Evolutionary conservation across 2,797 vertebrate species (phyloP).

Genomic region (Paedocypris micromegethes): DNA sequence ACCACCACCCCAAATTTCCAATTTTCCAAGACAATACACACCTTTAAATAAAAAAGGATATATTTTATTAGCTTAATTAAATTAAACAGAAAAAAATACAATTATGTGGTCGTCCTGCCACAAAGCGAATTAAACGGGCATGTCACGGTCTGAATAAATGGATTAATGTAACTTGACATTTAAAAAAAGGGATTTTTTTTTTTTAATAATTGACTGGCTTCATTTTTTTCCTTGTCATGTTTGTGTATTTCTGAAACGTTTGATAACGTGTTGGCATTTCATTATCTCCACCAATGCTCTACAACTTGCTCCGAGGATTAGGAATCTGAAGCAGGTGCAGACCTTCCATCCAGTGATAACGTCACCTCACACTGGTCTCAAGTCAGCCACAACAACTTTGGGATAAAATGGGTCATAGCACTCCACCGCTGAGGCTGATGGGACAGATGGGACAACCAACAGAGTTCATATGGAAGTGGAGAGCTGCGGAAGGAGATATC

Average conservation of each 20-base stretch:
- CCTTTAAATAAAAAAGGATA: no score
- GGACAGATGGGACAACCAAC: conserved; percentile 16
- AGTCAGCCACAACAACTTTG: conserved; percentile 1
- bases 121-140: no score
- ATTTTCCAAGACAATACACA: no score
- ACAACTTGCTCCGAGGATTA: conserved; percentile 15
- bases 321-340: conserved; percentile 4
- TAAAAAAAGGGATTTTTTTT: neutral
- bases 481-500: neutral
- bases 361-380: neutral
- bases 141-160: neutral
- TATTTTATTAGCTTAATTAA: no score
- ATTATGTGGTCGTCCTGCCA: no score
- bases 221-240: no score
- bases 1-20: no score
- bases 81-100: no score
- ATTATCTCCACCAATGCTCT: conserved; percentile 11
- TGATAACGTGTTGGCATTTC: neutral
- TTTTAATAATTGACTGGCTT: no score
- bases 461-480: conserved; percentile 4
- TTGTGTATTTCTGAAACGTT: neutral
- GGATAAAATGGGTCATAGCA: conserved; percentile 11
- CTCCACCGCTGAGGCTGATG: conserved; percentile 4
- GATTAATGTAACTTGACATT: conserved; percentile 17
- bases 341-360: neutral